These are phyloP conservation scores for Conus betulinus DNA, from an alignment of 1,140 invertebrate genomes.

Conservation along the genomic window DNA sequence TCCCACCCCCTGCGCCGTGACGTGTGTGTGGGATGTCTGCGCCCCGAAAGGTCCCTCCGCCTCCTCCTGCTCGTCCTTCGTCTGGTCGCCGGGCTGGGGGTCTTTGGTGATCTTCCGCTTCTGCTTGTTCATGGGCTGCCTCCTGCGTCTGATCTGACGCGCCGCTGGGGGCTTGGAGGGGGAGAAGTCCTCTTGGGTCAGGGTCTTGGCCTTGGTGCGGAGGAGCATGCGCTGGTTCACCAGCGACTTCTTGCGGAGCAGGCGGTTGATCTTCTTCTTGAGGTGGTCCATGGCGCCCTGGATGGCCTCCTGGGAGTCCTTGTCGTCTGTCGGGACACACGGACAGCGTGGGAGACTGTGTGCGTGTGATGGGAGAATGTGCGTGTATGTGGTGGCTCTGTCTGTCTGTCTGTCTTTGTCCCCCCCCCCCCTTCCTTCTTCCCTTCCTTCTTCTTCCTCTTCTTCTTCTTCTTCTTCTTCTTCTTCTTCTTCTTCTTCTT, in stretches of 20 bases:
- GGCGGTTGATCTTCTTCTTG: not conserved
- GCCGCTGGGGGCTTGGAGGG: not conserved
- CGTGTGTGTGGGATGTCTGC: not conserved
- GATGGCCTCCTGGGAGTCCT: not conserved
- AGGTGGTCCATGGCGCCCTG: constrained; percentile 12
- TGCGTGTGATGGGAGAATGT: too few relatives aligned
- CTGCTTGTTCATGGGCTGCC: not conserved
- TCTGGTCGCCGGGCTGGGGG: not conserved
- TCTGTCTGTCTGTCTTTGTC: too few relatives aligned
- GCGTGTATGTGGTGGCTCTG: too few relatives aligned
- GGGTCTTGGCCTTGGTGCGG: constrained; percentile 13
- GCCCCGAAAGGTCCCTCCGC: not conserved
- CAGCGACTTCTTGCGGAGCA: not conserved
- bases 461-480: too few relatives aligned
- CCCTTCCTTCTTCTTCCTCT: too few relatives aligned
- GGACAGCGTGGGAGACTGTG: too few relatives aligned
- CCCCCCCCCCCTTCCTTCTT: too few relatives aligned
- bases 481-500: too few relatives aligned
- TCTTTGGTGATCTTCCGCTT: not conserved
- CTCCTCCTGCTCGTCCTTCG: not conserved
- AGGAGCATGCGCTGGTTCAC: constrained; percentile 3
- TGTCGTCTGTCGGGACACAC: constrained; percentile 2
- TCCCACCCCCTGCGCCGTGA: not conserved
- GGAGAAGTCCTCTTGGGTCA: not conserved
- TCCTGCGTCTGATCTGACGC: not conserved